Evolutionary conservation across 2,113 vertebrate species (phyloP), one percentile per base, ranked within the genome.

Genomic region (Solea senegalensis): DNA sequence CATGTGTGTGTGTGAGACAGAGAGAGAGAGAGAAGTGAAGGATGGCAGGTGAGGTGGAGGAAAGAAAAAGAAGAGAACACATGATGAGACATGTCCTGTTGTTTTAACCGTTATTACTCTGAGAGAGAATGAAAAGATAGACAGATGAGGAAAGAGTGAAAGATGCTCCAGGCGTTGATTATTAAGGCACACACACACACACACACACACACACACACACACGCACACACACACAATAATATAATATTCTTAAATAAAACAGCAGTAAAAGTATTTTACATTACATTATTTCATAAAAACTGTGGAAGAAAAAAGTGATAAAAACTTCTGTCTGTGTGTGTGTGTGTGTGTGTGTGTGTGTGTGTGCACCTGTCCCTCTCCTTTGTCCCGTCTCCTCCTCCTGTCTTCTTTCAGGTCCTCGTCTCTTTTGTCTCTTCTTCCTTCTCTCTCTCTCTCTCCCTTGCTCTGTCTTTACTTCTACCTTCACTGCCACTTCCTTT

Each of bases 401-500:
- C 3, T 45, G 44, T 63, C 49, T 10, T 55, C 74, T 60, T 40
- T 16, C 27, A 9, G n/a, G 55, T 74, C 39, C 15, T 55, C 40
- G 53, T 56, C 44, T 34, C 34, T 34, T 45, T 40, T 67, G 15
- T 14, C 57, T 65, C 66, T 15, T 58, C 54, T 45, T 83, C 51
- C 21, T 64, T 67, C 69, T 51, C 44, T 75, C 58, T 76, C 81
- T 84, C 75, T 82, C 83, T 84, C 70, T 83, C 66, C 82, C 78
- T 68, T 49, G 78, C 77, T 76, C 73, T 65, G 66, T 76, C 79
- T 81, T 75, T 66, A 84, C 76, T 78, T 88, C 83, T 83, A 83
- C 82, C 85, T 85, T 81, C 83, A 52, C 54, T 2, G 27, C 81
- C 83, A 88, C 88, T 90, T 88, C 88, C 88, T 86, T 73, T 80